Conservation (phyloP, 2,888 invertebrate species). For the Drosophila mimetica region DNA sequence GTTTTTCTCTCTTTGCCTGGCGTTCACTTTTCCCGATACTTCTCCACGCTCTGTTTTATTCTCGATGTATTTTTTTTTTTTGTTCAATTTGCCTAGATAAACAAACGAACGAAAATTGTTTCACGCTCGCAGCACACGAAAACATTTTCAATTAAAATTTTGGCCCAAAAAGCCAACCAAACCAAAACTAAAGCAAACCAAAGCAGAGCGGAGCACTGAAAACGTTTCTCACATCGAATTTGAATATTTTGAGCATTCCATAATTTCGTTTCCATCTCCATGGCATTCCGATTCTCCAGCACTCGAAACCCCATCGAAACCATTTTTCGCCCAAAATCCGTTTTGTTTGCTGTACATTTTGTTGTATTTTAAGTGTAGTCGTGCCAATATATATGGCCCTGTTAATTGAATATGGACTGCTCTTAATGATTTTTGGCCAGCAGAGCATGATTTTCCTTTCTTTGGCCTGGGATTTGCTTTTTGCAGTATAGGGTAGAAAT, state of each 20-base stretch:
- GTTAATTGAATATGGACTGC: slow-evolving; percentile 71
- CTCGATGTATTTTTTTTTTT: slow-evolving; percentile 38
- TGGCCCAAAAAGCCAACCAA: slow-evolving; percentile 48
- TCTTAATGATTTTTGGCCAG: slow-evolving; percentile 51
- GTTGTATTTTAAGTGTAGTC: slow-evolving; percentile 27
- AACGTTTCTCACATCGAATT: slow-evolving; percentile 61
- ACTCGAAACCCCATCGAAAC: slow-evolving; percentile 49
- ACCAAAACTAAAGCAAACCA: slow-evolving; percentile 40
- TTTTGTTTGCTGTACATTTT: slow-evolving; percentile 28
- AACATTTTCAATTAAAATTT: slow-evolving; percentile 69
- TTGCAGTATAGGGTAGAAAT: slow-evolving; percentile 10
- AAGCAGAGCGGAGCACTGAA: slow-evolving; percentile 33
- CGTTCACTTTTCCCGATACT: slow-evolving; percentile 15
- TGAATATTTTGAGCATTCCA: slow-evolving; percentile 63
- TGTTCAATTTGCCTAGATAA: slow-evolving; percentile 45
- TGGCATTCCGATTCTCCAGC: slow-evolving; percentile 42
- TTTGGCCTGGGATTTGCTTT: slow-evolving; percentile 11
- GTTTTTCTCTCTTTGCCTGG: slow-evolving; percentile 25
- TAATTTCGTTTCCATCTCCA: slow-evolving; percentile 63
- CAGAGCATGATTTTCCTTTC: slow-evolving; percentile 37
- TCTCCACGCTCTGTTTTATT: slow-evolving; percentile 32
- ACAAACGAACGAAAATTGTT: slow-evolving; percentile 63
- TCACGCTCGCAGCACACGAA: slow-evolving; percentile 74
- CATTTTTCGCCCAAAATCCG: slow-evolving; percentile 37
- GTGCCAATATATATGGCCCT: slow-evolving; percentile 46